These are phyloP conservation scores for Pyralis farinalis DNA, from an alignment of 2,888 invertebrate genomes.

Conservation along the genomic window DNA sequence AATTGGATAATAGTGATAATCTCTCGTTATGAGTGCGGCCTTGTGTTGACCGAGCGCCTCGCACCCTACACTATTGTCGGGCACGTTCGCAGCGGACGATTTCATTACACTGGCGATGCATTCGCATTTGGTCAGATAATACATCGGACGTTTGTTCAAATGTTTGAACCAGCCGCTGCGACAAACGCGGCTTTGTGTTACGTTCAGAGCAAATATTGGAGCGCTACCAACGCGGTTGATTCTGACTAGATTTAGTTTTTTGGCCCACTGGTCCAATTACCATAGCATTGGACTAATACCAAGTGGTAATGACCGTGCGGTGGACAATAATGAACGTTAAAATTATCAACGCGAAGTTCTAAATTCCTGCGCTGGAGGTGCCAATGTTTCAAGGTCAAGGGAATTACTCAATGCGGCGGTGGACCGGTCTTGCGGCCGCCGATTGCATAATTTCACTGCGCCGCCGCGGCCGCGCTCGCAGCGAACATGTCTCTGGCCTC, in stretches of 20 bases:
- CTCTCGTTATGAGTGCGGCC: conserved; percentile 48
- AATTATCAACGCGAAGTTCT: conserved; percentile 34
- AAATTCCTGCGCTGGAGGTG: conserved; percentile 30
- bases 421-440: conserved; percentile 50
- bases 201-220: conserved; percentile 32
- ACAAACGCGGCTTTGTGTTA: conserved; percentile 24
- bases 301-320: conserved; percentile 59
- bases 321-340: conserved; percentile 51
- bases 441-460: conserved; percentile 54
- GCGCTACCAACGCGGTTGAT: conserved; percentile 27
- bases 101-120: conserved; percentile 5
- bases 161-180: conserved; percentile 30
- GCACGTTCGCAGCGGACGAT: conserved; percentile 9
- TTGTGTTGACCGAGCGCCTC: conserved; percentile 44
- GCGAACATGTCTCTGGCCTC: conserved; percentile 12
- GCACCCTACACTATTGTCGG: conserved; percentile 22
- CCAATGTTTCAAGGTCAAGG: conserved; percentile 56
- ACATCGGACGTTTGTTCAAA: conserved; percentile 25
- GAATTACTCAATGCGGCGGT: conserved; percentile 42
- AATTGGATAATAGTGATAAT: conserved; percentile 72
- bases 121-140: conserved; percentile 18
- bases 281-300: conserved; percentile 70
- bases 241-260: conserved; percentile 48
- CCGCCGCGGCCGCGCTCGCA: not conserved
- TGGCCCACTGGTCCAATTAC: conserved; percentile 72